These are phyloP conservation scores for Colossoma macropomum DNA, from an alignment of 2,113 vertebrate species.

Conservation along the genomic window DNA sequence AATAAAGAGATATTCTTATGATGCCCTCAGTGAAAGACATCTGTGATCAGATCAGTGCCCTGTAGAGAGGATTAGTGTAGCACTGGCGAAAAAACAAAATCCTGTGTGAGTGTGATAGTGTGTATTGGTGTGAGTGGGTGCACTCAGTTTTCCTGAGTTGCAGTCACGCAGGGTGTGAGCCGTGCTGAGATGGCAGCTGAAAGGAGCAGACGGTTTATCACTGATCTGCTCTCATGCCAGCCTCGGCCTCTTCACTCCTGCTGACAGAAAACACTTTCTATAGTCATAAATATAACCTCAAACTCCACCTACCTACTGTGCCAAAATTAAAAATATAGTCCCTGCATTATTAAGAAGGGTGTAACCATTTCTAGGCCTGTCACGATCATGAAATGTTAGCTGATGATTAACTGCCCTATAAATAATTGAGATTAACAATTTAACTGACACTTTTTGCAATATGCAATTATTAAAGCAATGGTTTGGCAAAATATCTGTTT, in stretches of 20 bases:
- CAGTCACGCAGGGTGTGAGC: not conserved
- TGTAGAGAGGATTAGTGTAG: slow-evolving; percentile 43
- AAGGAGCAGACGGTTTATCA: slow-evolving; percentile 49
- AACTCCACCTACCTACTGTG: not conserved
- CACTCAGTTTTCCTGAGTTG: slow-evolving; percentile 1
- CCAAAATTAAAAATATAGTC: not conserved
- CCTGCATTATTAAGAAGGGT: not conserved
- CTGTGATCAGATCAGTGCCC: slow-evolving; percentile 38
- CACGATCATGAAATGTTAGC: too few species aligned
- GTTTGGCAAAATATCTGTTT: too few species aligned
- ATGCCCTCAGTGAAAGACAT: slow-evolving; percentile 33
- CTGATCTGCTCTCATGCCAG: slow-evolving; percentile 33
- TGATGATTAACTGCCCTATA: too few species aligned
- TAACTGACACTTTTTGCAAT: too few species aligned
- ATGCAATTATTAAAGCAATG: too few species aligned
- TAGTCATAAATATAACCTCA: not conserved
- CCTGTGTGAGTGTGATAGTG: slow-evolving; percentile 21
- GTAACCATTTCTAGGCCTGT: too few species aligned
- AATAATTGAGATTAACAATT: too few species aligned
- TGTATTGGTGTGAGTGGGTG: slow-evolving; percentile 22
- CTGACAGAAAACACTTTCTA: slow-evolving; percentile 19
- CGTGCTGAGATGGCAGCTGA: slow-evolving; percentile 51
- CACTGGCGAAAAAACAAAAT: not conserved
- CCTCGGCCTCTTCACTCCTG: not conserved
- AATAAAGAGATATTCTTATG: not conserved